A percentile compares a stretch with the other conserved stretches of the same genome.
Conservation (phyloP, 92 coral and sea anemone species). For the Palythoa grandis region DNA sequence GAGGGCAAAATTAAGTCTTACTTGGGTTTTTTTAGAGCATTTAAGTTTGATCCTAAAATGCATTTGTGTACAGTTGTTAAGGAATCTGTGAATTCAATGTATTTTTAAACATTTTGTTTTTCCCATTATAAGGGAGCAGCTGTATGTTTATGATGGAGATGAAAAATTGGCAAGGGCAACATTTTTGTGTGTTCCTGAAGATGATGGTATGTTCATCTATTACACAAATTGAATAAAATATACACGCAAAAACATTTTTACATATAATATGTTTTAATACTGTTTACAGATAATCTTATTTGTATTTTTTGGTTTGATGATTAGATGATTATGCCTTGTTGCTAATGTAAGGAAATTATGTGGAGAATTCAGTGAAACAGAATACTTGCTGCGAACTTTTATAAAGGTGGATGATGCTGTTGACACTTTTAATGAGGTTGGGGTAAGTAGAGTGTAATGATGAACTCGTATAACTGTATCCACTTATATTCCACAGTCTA, state of each 20-base stretch:
- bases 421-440: constrained; percentile 9
- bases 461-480: background rate
- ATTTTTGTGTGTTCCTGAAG: background rate
- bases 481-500: constrained; percentile 36
- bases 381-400: background rate
- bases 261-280: constrained; percentile 11
- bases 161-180: constrained; percentile 5
- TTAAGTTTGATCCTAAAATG: background rate
- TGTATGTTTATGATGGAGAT: background rate
- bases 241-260: background rate
- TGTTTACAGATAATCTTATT: constrained; percentile 5
- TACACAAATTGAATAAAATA: background rate
- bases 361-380: background rate
- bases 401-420: background rate
- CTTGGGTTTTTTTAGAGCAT: background rate
- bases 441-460: constrained; percentile 5
- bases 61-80: background rate
- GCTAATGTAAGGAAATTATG: constrained; percentile 15
- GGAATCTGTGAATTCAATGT: background rate
- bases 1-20: background rate
- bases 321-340: constrained; percentile 23
- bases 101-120: background rate
- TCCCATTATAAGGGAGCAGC: background rate
- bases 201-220: background rate
- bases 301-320: background rate